Evolutionary conservation across 2,888 invertebrate genomes (phyloP).

Genomic region (Isoperla grammatica): DNA sequence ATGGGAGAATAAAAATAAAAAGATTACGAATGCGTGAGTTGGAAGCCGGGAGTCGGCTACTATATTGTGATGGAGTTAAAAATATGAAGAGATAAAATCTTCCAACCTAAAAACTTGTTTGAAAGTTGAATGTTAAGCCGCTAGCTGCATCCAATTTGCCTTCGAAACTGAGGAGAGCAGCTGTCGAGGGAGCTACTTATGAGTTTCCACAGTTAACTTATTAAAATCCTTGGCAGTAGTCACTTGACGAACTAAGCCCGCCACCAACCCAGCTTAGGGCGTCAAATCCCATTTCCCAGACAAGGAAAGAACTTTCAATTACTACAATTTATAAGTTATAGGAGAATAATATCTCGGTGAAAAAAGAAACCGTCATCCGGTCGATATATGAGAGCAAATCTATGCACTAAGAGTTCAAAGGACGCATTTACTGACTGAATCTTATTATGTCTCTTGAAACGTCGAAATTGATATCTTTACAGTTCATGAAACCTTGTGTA

Average conservation of each 20-base stretch:
- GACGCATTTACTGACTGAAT: no score
- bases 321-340: conserved; percentile 1
- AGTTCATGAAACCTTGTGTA: no score
- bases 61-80: background rate
- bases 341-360: conserved; percentile 2
- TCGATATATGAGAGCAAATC: no score
- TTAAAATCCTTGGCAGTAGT: conserved; percentile 23
- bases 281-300: no score
- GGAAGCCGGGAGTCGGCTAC: background rate
- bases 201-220: conserved; percentile 27
- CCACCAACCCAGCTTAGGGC: background rate
- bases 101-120: conserved; percentile 13
- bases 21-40: no score
- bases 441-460: no score
- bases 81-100: conserved; percentile 9
- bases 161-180: conserved; percentile 3
- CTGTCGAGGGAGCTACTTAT: conserved; percentile 23
- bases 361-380: background rate
- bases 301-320: background rate
- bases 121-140: conserved; percentile 17
- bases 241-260: conserved; percentile 13
- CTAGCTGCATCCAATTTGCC: conserved; percentile 14
- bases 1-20: no score
- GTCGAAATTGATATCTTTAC: no score
- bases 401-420: no score